Percentiles rank a stretch among this genome's conserved stretches.
Conservation (phyloP, 2,888 invertebrate species). For the Villa cingulata region DNA sequence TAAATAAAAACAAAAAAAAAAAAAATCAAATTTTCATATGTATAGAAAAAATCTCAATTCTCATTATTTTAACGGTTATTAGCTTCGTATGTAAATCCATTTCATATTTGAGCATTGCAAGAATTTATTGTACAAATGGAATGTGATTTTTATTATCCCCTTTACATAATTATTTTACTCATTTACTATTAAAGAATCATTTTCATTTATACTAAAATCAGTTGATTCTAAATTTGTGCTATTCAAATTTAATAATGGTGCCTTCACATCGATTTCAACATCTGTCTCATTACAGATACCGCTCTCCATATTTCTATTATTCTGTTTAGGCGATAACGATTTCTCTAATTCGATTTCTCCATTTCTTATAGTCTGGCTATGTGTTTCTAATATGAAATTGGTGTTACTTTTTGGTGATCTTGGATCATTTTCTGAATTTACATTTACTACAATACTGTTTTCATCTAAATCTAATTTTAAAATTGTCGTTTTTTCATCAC, state of each 20-base stretch:
- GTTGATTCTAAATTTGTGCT: conserved; percentile 14
- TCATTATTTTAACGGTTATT: no score
- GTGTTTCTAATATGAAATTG: conserved; percentile 7
- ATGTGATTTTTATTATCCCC: no score
- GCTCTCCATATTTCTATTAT: background rate
- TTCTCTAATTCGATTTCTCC: conserved; percentile 7
- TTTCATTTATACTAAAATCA: conserved; percentile 14
- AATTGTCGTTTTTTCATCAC: background rate
- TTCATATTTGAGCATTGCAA: no score
- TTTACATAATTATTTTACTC: conserved; percentile 8
- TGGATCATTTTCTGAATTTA: conserved; percentile 28
- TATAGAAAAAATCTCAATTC: no score
- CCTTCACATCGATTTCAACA: conserved; percentile 14
- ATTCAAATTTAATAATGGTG: conserved; percentile 15
- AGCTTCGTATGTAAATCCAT: no score
- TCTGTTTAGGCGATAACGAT: background rate
- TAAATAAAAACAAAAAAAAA: no score
- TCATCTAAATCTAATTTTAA: conserved; percentile 6
- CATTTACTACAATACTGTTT: conserved; percentile 9
- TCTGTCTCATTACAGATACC: conserved; percentile 9
- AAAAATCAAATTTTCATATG: no score
- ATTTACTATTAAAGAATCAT: conserved; percentile 15
- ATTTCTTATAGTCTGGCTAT: conserved; percentile 8
- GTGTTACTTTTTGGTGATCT: conserved; percentile 18
- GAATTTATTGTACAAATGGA: no score